phyloP scores from a whole-genome alignment of 2,888 invertebrate species.

The Dasysyrphus tricinctus region DNA sequence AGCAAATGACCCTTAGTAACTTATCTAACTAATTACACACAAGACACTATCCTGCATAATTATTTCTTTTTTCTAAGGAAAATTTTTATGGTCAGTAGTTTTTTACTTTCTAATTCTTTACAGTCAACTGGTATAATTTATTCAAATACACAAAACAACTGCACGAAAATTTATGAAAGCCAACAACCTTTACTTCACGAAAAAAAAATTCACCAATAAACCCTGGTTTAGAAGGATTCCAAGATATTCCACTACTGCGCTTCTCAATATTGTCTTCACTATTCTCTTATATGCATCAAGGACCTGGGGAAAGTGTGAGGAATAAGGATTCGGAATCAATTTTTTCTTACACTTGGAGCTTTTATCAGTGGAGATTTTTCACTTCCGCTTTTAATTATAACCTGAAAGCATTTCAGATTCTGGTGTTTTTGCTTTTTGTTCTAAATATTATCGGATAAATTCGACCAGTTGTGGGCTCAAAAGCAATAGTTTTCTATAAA shows the following conservation, averaged over 20 bases:
- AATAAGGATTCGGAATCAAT: conserved; percentile 85
- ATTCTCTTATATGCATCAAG: conserved; percentile 86
- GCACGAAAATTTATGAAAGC: not conserved
- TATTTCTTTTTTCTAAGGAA: too few relatives aligned
- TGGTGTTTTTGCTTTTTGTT: conserved; percentile 89
- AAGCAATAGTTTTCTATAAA: too few relatives aligned
- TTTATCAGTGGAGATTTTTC: conserved; percentile 85
- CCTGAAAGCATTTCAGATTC: conserved; percentile 82
- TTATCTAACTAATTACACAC: too few relatives aligned
- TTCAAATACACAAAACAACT: not conserved
- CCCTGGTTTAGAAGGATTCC: conserved; percentile 78
- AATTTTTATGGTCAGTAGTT: too few relatives aligned
- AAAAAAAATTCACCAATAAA: not conserved
- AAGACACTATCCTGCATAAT: too few relatives aligned
- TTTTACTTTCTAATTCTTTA: too few relatives aligned
- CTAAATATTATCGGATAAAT: conserved; percentile 87
- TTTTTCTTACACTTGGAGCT: conserved; percentile 89
- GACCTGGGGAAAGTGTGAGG: conserved; percentile 84
- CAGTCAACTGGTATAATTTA: too few relatives aligned
- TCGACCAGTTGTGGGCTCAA: conserved; percentile 84
- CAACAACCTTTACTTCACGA: not conserved
- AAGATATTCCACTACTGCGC: conserved; percentile 90
- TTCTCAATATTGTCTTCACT: conserved; percentile 88
- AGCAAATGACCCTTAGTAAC: too few relatives aligned
- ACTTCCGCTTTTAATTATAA: conserved; percentile 42